These are phyloP conservation scores for Leuciscus idus DNA, from an alignment of 2,113 vertebrate species.

Conservation along the genomic window DNA sequence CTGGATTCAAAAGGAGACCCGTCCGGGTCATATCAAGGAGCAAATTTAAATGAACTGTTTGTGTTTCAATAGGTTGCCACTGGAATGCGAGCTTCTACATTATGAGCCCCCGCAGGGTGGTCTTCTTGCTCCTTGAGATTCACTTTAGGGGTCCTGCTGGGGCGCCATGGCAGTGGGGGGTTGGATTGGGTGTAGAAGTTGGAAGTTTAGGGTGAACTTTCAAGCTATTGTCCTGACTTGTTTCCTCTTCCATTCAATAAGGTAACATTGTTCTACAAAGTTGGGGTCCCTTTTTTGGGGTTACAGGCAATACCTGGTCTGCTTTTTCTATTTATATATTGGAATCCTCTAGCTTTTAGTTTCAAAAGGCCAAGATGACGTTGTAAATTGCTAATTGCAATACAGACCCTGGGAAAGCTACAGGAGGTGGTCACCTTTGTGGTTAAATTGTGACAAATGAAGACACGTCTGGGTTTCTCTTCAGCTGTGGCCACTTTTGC, in stretches of 20 bases:
- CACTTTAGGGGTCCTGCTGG: constrained; percentile 60
- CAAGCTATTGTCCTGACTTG: constrained; percentile 1
- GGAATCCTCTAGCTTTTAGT: constrained; percentile 16
- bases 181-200: constrained; percentile 40
- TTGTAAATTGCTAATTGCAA: constrained; percentile 44
- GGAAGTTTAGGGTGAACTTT: constrained; percentile 45
- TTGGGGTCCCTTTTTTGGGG: not conserved
- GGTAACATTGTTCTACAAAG: constrained; percentile 1
- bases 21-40: constrained; percentile 44
- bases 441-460: constrained; percentile 11
- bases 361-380: constrained; percentile 6
- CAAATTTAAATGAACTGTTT: constrained; percentile 65
- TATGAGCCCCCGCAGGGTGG: constrained; percentile 59
- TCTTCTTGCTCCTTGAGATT: constrained; percentile 64
- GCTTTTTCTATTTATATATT: not conserved
- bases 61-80: constrained; percentile 62
- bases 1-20: constrained; percentile 42
- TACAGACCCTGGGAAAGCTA: constrained; percentile 38
- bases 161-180: constrained; percentile 22
- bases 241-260: constrained; percentile 26
- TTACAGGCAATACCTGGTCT: constrained; percentile 11
- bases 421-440: constrained; percentile 26
- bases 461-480: not conserved
- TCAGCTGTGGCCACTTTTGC: not conserved
- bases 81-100: constrained; percentile 56